Conservation (phyloP, 2,888 invertebrate genomes). For the Axea sp. region DNA sequence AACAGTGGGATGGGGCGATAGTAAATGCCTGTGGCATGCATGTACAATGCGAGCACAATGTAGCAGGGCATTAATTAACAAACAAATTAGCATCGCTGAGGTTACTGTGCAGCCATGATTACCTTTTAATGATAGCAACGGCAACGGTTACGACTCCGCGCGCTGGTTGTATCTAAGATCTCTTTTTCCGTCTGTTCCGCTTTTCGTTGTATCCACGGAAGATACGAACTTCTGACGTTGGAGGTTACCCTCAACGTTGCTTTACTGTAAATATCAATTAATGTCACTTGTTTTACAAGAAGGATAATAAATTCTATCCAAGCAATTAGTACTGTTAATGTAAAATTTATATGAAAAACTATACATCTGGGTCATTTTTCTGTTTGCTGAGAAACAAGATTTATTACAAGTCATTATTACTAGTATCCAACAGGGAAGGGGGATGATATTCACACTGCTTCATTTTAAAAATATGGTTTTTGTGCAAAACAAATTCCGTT, state of each 20-base stretch:
- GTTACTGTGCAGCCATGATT: conserved; percentile 74
- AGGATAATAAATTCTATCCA: not conserved
- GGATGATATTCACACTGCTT: too few relatives aligned
- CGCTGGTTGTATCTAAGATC: conserved; percentile 63
- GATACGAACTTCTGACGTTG: conserved; percentile 19
- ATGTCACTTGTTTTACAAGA: not conserved
- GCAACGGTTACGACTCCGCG: conserved; percentile 68
- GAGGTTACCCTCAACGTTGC: conserved; percentile 25
- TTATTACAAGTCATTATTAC: too few relatives aligned
- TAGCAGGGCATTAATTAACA: conserved; percentile 76
- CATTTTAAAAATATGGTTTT: too few relatives aligned
- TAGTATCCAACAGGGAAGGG: too few relatives aligned
- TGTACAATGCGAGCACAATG: conserved; percentile 71
- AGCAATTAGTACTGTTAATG: too few relatives aligned
- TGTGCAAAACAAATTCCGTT: too few relatives aligned
- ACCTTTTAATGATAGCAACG: conserved; percentile 76
- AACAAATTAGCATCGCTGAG: conserved; percentile 76
- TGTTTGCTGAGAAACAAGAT: too few relatives aligned
- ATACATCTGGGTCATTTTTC: too few relatives aligned
- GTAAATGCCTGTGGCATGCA: conserved; percentile 62
- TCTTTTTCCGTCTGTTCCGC: conserved; percentile 59
- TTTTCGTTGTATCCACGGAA: conserved; percentile 32
- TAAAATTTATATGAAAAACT: too few relatives aligned
- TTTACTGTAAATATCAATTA: conserved; percentile 7
- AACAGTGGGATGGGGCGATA: conserved; percentile 56